Evolutionary conservation across 2,797 vertebrate species (phyloP).

Genomic region (Arctocebus calabarensis): DNA sequence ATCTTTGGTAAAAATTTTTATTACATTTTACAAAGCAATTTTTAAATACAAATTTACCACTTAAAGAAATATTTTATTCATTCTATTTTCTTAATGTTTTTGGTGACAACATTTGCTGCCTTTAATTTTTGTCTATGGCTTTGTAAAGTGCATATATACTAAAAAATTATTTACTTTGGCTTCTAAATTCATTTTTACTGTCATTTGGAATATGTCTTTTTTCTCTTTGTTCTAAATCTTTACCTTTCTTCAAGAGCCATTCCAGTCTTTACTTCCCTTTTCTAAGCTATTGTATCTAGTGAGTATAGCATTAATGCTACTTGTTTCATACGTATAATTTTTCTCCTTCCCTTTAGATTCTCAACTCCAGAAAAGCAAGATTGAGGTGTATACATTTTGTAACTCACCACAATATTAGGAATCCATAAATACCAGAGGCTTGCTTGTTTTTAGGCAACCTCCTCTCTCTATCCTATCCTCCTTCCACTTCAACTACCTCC

Average conservation of each 20-base stretch:
- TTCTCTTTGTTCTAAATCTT: conserved; percentile 12
- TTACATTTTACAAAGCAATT: conserved; percentile 12
- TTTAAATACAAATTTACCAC: conserved; percentile 1
- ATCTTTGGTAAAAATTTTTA: conserved; percentile 25
- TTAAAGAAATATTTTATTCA: background rate
- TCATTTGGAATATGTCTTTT: background rate
- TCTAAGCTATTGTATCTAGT: background rate
- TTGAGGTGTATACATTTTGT: background rate
- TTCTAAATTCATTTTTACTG: conserved; percentile 36
- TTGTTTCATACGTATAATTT: background rate
- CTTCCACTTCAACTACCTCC: background rate
- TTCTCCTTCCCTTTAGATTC: background rate
- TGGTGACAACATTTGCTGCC: background rate
- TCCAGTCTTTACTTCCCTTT: background rate
- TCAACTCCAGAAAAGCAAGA: conserved; percentile 13
- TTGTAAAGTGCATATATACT: background rate
- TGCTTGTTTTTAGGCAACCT: background rate
- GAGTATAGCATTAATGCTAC: background rate
- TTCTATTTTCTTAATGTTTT: conserved; percentile 12
- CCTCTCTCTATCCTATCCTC: background rate
- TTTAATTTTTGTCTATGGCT: conserved; percentile 29
- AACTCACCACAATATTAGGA: background rate
- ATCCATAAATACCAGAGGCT: conserved; percentile 4
- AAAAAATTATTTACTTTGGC: background rate
- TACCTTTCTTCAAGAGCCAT: conserved; percentile 34